Evolutionary conservation across 2,888 invertebrate species (phyloP), one percentile per base, ranked within the genome.

Genomic region (Amiota communis): DNA sequence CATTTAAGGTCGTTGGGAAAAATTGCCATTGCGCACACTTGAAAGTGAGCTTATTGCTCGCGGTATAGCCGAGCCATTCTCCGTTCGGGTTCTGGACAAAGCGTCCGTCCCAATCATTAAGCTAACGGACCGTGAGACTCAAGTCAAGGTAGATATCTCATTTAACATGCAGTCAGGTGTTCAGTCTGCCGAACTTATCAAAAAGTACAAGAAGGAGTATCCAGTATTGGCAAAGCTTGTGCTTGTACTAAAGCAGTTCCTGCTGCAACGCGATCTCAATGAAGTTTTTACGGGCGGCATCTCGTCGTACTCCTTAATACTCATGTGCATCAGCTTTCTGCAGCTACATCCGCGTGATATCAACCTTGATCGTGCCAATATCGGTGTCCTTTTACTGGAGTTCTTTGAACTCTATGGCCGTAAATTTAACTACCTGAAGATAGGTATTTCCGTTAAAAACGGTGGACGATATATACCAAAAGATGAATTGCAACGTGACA

Each of bases 111-210:
- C 99, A 84, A 99, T 99, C 86, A 97, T 99, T 79, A 99, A 99
- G 92, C 92, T 99, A 90, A 97, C 96, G 48, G 98, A 99, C 89
- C 92, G 93, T 77, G 93, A 93, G 88, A 91, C 89, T 91, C 94
- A 81, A 79, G 95, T 99, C 75, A 96, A 96, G 92, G 98, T 97
- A 86, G 99, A 99, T 91, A 99, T 99, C 89, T 98, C 98, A 86
- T 99, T 99, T 92, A 99, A 99, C 91, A 98, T 98, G 96, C 96
- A 94, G 90, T 98, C 97, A 90, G 98, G 98, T 75, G 97, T 99
- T 63, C 95, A 96, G 91, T 98, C 98, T 83, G 99, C 98, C 11
- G 96, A 97, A 90, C 93, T 98, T 78, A 98, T 99, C 83, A 97
- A 96, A 90, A 94, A 95, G 84, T 98, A 94, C 89, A 96, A 97